phyloP scores from a whole-genome alignment of 2,797 vertebrate genomes.

The Hapalemur alaotrensis region DNA sequence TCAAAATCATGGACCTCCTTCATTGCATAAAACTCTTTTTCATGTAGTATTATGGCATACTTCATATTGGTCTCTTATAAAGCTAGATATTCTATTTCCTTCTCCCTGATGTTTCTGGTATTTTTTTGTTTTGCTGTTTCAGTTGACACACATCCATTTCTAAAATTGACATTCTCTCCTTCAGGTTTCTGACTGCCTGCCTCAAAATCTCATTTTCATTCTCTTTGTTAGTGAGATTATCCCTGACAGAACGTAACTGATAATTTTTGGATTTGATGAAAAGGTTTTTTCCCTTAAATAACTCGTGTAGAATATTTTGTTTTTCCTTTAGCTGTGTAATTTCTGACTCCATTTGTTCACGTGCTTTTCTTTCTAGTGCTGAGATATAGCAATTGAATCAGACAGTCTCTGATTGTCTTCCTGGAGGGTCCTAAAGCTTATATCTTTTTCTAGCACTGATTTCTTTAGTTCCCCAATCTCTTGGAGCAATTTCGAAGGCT shows the following conservation, averaged over 20 bases:
- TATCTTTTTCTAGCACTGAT: constrained; percentile 86
- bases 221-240: constrained; percentile 90
- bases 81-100: constrained; percentile 92
- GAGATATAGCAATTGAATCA: too few relatives aligned
- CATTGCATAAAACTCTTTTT: constrained; percentile 92
- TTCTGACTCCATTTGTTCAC: too few relatives aligned
- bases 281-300: too few relatives aligned
- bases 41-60: constrained; percentile 44
- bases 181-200: constrained; percentile 94
- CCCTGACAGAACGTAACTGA: constrained; percentile 89
- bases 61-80: constrained; percentile 94
- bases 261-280: constrained; percentile 81
- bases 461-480: constrained; percentile 82
- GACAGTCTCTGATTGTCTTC: constrained; percentile 70
- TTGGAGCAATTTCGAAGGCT: constrained; percentile 74
- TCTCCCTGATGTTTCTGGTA: constrained; percentile 87
- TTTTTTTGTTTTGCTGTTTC: constrained; percentile 92
- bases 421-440: constrained; percentile 89
- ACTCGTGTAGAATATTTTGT: too few relatives aligned
- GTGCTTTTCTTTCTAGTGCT: too few relatives aligned
- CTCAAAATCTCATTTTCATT: constrained; percentile 92
- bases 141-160: constrained; percentile 90
- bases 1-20: constrained; percentile 92
- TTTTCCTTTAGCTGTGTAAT: too few relatives aligned
- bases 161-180: constrained; percentile 90